Conservation (phyloP, 2,888 invertebrate species). For the Drosophila eohydei region DNA sequence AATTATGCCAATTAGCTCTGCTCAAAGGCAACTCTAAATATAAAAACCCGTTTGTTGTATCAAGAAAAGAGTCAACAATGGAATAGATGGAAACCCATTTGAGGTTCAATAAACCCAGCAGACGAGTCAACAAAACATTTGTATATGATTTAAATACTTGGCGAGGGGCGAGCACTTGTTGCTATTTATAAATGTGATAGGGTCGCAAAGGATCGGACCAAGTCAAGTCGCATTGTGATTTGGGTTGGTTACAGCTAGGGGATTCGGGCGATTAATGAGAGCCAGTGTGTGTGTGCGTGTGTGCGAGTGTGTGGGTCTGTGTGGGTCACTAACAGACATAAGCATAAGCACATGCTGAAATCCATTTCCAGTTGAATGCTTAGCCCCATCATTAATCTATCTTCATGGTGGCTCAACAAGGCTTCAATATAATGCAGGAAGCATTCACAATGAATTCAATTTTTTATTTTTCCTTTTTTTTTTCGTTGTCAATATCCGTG, state of each 20-base stretch:
- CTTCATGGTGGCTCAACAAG: constrained; percentile 42
- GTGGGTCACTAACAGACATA: constrained; percentile 36
- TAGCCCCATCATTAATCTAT: constrained; percentile 71
- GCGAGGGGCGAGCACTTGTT: constrained; percentile 43
- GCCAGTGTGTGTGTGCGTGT: not conserved
- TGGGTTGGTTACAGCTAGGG: not conserved
- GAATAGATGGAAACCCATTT: constrained; percentile 11
- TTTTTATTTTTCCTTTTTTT: constrained; percentile 6
- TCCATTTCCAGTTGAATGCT: constrained; percentile 52
- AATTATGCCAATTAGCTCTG: constrained; percentile 27
- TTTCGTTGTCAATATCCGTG: not conserved
- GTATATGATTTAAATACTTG: constrained; percentile 40
- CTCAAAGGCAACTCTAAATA: not conserved
- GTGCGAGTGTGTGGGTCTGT: not conserved
- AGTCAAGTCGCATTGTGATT: constrained; percentile 7
- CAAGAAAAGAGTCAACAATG: constrained; percentile 3
- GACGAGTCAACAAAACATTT: constrained; percentile 41
- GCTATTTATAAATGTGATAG: constrained; percentile 56
- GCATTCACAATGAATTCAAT: constrained; percentile 30
- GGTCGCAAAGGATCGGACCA: constrained; percentile 17
- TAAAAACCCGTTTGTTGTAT: constrained; percentile 10
- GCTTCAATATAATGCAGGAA: constrained; percentile 9
- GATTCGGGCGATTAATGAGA: constrained; percentile 19
- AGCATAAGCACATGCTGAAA: constrained; percentile 46
- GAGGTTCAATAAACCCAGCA: constrained; percentile 30